Evolutionary conservation across 2,888 invertebrate species (phyloP), one percentile per base, ranked within the genome.

Genomic region (Perizoma flavofasciatum): DNA sequence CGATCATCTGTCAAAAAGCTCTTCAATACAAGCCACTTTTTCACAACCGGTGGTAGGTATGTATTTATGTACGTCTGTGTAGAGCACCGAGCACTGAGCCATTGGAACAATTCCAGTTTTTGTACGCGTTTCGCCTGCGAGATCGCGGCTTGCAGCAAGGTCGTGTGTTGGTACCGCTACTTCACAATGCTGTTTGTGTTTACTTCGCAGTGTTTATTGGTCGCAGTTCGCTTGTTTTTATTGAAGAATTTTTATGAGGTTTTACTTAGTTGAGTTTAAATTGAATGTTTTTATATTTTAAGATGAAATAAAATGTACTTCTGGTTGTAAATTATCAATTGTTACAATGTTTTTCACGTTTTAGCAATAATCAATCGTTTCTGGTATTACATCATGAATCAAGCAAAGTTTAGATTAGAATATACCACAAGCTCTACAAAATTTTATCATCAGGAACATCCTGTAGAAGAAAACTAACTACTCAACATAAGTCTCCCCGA

Each of bases 61-160:
- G 39, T 49, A 59, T 41, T 50, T 54, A 55, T 63, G 66, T 66
- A 55, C 65, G 70, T 69, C 67, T 70, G 69, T 74, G 73, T 63
- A 37, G 69, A 65, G 66, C 67, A 63, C 66, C 61, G 61, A 71
- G 66, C 67, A 63, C 66, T 59, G 61, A 71, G 72, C 65, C 73
- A 71, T 81, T 81, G 78, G 77, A 78, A 70, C 70, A 70, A 81
- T 77, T 82, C 81, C 74, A 80, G 79, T 82, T 80, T 81, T 82
- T 83, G 78, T 70, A 60, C 67, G 75, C 74, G 66, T 68, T 65
- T 67, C 73, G 79, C 77, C 79, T 82, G 72, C 74, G 69, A 71
- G 75, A 83, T 81, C 73, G 71, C 67, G 79, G 82, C 65, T 77
- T 83, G 59, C 79, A 78, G 65, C 88, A 88, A 87, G 88, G 87